These are phyloP conservation scores for Melanostoma scalare DNA, from an alignment of 2,888 invertebrate species.

Conservation along the genomic window DNA sequence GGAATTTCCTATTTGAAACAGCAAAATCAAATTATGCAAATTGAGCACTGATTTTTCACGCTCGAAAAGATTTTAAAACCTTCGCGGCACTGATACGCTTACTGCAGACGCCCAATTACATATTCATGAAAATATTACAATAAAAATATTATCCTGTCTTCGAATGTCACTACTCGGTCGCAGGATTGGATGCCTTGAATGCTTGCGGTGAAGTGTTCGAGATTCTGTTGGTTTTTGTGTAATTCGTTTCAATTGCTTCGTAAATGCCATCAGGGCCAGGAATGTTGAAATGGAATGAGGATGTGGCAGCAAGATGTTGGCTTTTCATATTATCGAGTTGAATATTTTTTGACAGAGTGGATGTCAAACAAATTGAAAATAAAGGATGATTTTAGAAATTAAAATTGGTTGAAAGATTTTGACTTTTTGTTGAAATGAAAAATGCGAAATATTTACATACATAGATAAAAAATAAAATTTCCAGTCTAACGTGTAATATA, in stretches of 20 bases:
- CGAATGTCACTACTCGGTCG: constrained; percentile 43
- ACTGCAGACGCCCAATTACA: constrained; percentile 62
- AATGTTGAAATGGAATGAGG: neutral
- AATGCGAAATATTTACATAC: no score
- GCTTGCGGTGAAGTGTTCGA: constrained; percentile 28
- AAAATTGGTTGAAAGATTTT: no score
- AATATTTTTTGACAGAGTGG: no score
- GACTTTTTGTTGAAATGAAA: no score
- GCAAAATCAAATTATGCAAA: constrained; percentile 74
- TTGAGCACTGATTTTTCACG: constrained; percentile 74
- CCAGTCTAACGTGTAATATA: no score
- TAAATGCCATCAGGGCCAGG: neutral
- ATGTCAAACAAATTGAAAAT: no score
- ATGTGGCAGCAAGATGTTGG: constrained; percentile 46
- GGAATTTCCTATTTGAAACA: constrained; percentile 63
- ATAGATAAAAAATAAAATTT: no score
- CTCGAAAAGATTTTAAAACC: constrained; percentile 69
- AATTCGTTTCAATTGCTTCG: constrained; percentile 51
- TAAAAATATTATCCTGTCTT: constrained; percentile 62
- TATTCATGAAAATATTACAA: constrained; percentile 65
- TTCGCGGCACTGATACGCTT: constrained; percentile 49
- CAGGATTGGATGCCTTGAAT: constrained; percentile 6
- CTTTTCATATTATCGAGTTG: neutral
- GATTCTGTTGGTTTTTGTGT: constrained; percentile 38
- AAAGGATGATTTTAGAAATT: no score